These are phyloP conservation scores for Heterohyrax brucei DNA, from an alignment of 2,797 vertebrate species.

Conservation along the genomic window DNA sequence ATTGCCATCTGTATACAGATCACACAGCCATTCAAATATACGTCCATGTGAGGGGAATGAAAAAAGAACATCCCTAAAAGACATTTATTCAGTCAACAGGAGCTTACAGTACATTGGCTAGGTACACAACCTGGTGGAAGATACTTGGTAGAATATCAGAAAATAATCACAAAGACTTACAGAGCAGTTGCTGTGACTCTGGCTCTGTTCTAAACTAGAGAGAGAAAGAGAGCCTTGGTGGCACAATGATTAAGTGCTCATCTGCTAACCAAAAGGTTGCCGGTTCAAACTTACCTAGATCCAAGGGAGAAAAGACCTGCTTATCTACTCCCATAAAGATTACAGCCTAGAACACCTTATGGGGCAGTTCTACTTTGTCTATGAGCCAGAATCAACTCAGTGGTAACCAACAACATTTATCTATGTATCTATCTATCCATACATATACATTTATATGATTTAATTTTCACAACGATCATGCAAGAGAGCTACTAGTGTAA, in stretches of 20 bases:
- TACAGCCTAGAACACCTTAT: too few relatives aligned
- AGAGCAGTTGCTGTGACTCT: background rate
- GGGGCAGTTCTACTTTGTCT: too few relatives aligned
- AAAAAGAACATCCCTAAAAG: slow-evolving; percentile 26
- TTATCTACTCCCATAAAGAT: too few relatives aligned
- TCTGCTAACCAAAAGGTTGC: background rate
- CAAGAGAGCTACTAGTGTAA: background rate
- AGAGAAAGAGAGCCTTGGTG: background rate
- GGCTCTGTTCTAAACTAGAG: background rate
- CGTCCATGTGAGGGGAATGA: background rate
- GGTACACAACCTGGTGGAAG: background rate
- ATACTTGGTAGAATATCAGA: slow-evolving; percentile 9
- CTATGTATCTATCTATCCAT: background rate
- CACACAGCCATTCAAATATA: background rate
- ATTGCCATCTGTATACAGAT: background rate
- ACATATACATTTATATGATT: background rate
- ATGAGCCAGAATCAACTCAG: too few relatives aligned
- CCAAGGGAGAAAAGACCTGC: background rate
- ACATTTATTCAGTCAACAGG: background rate
- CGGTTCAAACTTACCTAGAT: background rate
- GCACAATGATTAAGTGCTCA: background rate
- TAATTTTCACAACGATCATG: slow-evolving; percentile 39
- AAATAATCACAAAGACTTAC: slow-evolving; percentile 36
- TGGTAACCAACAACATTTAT: background rate
- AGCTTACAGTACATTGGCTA: background rate